Base-by-base conservation (phyloP, 2,113 vertebrate species). In the Lethenteron camtschaticum region DNA sequence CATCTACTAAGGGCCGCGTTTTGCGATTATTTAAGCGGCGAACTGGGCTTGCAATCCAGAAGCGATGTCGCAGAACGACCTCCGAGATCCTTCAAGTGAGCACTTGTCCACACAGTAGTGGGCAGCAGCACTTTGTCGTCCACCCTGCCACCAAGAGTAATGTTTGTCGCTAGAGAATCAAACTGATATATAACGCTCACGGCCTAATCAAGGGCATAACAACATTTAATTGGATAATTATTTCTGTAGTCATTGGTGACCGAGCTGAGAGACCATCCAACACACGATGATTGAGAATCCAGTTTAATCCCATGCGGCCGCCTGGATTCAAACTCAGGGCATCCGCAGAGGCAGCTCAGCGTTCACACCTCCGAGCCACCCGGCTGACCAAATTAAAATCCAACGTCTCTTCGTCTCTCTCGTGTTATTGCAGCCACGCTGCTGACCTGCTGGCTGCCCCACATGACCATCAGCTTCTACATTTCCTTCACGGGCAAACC, bases 401-500 rank as follows among this genome's bases (percentile, higher is more conserved):
- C 9, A 16, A n/a, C 63, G 63, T 66, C 10, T 20, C 9, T n/a
- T 24, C 24, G n/a, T 66, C n/a, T 24, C 10, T 24, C 24, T 66
- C 63, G n/a, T 16, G n/a, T 66, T 11, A n/a, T 24, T 66, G 10
- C 63, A 66, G 63, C 24, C 63, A 66, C 24, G n/a, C 63, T 66
- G 63, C 24, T 66, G 63, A 16, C 63, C 63, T 66, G 63, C 63
- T 66, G 63, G 63, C 63, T 66, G 9, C 63, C 63, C 63, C 24
- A 66, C 10, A n/a, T 66, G 63, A 66, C 63, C 63, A 66, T 66
- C 63, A 66, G 63, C 24, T 66, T 66, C 63, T 66, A 66, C 63
- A 66, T 24, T n/a, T n/a, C 63, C 63, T 16, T 66, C 63, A 66
- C 63, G 63, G n/a, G 24, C 10, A 24, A 8, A 16, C 24, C 24